Evolutionary conservation across 2,888 invertebrate species (phyloP), one percentile per base, ranked within the genome.

Genomic region (Leptogaster cylindrica): DNA sequence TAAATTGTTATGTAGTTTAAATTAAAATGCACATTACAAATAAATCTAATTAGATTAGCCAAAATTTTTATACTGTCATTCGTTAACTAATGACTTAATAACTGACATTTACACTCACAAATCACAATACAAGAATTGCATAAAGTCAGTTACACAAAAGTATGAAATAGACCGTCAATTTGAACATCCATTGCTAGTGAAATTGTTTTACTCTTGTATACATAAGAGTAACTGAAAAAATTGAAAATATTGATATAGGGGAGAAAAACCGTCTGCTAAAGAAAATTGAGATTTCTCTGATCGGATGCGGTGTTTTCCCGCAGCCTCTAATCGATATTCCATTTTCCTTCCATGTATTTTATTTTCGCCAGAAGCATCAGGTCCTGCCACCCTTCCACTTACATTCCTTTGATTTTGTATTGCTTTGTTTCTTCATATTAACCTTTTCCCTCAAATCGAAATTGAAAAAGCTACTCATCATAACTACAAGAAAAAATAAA

Each of bases 261-360:
- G 36, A 27, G 25, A 25, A 39, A 12, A 20, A 7, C 58, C 39
- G 39, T 41, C 58, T 58, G 58, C 23, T 58, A 27, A 39, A 58
- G 58, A 33, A 25, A 41, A 27, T 39, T 58, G 41, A 58, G 58
- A 25, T 39, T 23, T 58, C 41, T 7, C 25, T 25, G 25, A 58
- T 58, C 41, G 12, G 39, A 41, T 41, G 16, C n/a, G n/a, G 25
- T 12, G 25, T 23, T 41, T 58, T 41, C 31, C 58, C 16, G 58
- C 58, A 41, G 25, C 41, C 23, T 25, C 58, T 58, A 58, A 58
- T 58, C 58, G 58, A 58, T 58, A 58, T 58, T 58, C 58, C 58
- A 58, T 58, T 58, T 41, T 41, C 58, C 39, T 58, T 23, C 23
- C 58, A 16, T 41, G 25, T 25, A 58, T 41, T 58, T 39, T 58